These are phyloP conservation scores for Pelobates cultripes DNA, from an alignment of 2,797 vertebrate species.

Conservation along the genomic window DNA sequence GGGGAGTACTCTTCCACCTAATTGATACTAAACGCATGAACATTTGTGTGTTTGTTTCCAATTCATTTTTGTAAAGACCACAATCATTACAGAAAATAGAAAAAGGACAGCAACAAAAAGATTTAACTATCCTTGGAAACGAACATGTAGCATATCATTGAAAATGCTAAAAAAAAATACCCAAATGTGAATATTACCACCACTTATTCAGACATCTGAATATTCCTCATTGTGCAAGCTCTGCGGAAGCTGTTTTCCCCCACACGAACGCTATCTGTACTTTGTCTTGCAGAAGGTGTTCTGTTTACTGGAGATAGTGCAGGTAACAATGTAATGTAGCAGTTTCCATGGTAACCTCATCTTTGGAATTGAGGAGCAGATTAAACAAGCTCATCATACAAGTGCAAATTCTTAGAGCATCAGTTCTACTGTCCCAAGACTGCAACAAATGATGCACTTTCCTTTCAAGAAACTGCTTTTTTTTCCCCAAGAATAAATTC, in stretches of 20 bases:
- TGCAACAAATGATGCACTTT: conserved; percentile 51
- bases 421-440: conserved; percentile 49
- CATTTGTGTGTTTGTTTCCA: no score
- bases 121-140: background rate
- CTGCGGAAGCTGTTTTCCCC: conserved; percentile 26
- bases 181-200: background rate
- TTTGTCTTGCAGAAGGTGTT: conserved; percentile 65
- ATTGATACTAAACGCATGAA: no score
- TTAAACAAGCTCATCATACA: conserved; percentile 68
- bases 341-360: conserved; percentile 73
- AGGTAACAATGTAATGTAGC: conserved; percentile 63
- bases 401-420: conserved; percentile 64
- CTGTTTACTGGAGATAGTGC: conserved; percentile 63
- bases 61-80: no score
- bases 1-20: no score
- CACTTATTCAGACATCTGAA: conserved; percentile 45
- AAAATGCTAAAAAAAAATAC: background rate
- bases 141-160: conserved; percentile 28
- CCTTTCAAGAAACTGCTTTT: conserved; percentile 27
- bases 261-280: conserved; percentile 38
- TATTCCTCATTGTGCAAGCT: conserved; percentile 50
- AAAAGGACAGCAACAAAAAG: no score
- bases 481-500: conserved; percentile 41
- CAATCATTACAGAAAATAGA: no score
- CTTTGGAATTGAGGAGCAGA: conserved; percentile 66